Base-by-base conservation (phyloP, 2,888 invertebrate genomes). In the Thymelicus lineola region DNA sequence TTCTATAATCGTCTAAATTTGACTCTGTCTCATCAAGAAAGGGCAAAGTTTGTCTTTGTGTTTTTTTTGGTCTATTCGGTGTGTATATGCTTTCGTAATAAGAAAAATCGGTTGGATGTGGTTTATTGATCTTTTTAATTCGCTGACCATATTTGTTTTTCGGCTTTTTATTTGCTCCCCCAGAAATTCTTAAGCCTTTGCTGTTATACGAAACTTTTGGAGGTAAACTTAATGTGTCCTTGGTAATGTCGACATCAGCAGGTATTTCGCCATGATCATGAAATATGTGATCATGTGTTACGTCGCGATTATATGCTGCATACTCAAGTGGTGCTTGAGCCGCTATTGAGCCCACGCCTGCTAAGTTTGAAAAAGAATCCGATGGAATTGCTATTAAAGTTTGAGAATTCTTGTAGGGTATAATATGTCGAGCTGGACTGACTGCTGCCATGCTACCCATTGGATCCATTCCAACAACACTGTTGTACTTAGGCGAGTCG, bases 211-310 rank as follows among this genome's bases (percentile, higher is more conserved):
- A 87, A 50, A 85, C 78, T 81, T 87, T 89, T 0, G 93, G 89
- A 50, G 90, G 88, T 35, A 79, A 79, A 38, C 84, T 78, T 72
- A 92, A 79, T 38, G 83, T 76, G 9, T 88, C 87, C 70, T 86
- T 90, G 12, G 83, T 83, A 60, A 93, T 79, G 73, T 91, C 90
- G 10, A 86, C 72, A 72, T 86, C 84, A 1, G 88, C 72, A 20
- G 93, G 85, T 60, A 93, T 83, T 81, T 94, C 94, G 14, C 94
- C 94, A 65, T 94, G 94, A 74, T 94, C 94, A 74, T 94, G 94
- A 77, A 91, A 91, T 69, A 91, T 85, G 73, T 94, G 94, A 74
- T 94, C 94, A 78, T 94, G 93, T 6, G 94, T 93, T n/a, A 92
- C 93, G 70, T 94, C 94, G 36, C 87, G 86, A 74, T 90, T 91